Conservation (phyloP, 2,888 invertebrate species). For the Clepsis dumicolana region DNA sequence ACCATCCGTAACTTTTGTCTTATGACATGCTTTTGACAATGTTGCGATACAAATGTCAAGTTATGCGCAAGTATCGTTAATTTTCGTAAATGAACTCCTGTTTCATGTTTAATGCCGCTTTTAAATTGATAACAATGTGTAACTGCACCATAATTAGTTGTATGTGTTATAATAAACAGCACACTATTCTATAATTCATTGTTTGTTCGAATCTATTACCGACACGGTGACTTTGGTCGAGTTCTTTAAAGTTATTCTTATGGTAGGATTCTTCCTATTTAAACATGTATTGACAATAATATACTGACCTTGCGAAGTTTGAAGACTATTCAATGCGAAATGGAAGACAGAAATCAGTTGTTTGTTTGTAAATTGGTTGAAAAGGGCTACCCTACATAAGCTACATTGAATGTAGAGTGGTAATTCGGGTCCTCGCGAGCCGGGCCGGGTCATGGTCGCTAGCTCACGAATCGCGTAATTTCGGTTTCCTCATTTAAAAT, state of each 20-base stretch:
- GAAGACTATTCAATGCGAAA: neutral
- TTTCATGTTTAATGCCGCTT: neutral
- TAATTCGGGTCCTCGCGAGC: too few species aligned
- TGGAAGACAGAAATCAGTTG: too few species aligned
- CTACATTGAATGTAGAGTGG: neutral
- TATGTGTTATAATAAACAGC: constrained; percentile 1
- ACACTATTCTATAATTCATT: neutral
- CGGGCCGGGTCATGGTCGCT: too few species aligned
- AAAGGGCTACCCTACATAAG: neutral
- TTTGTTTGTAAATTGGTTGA: neutral
- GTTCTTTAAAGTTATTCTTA: neutral
- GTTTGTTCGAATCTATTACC: constrained; percentile 2
- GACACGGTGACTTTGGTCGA: neutral
- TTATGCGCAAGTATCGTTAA: neutral
- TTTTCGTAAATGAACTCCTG: neutral
- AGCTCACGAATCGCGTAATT: too few species aligned
- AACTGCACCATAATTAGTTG: constrained; percentile 16
- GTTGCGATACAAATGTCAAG: neutral
- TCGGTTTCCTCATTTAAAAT: too few species aligned
- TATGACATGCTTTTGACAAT: neutral
- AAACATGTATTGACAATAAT: neutral
- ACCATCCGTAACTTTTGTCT: neutral
- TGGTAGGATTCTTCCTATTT: neutral
- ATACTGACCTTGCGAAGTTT: neutral
- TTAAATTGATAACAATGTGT: constrained; percentile 9